Evolutionary conservation across 1,140 invertebrate genomes (phyloP).

Genomic region (Drusus annulatus): DNA sequence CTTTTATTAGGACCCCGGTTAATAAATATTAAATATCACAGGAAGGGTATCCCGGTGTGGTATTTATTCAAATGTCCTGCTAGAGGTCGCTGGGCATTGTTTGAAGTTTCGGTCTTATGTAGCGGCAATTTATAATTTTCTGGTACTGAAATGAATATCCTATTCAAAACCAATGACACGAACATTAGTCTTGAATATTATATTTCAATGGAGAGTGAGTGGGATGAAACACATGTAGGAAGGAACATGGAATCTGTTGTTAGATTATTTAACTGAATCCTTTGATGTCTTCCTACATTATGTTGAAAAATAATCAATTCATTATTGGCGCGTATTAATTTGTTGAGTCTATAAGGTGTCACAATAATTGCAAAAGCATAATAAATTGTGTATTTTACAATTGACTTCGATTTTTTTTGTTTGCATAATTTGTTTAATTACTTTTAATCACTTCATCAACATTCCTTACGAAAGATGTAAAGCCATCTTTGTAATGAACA

Average conservation of each 20-base stretch:
- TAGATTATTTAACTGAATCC: not conserved
- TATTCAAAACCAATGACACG: conserved; percentile 52
- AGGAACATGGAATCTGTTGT: conserved; percentile 5
- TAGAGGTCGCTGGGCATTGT: conserved; percentile 43
- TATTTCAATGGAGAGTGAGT: conserved; percentile 1
- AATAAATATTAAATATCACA: conserved; percentile 48
- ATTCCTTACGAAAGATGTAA: too few species aligned
- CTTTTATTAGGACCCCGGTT: conserved; percentile 47
- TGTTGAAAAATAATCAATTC: too few species aligned
- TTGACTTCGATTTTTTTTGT: too few species aligned
- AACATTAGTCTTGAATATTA: conserved; percentile 24
- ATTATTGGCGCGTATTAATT: too few species aligned
- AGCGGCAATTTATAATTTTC: conserved; percentile 51
- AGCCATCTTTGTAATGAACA: too few species aligned
- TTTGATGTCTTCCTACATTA: conserved; percentile 1
- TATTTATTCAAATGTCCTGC: conserved; percentile 54
- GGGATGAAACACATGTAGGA: conserved; percentile 18
- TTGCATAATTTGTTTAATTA: too few species aligned
- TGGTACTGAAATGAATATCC: conserved; percentile 49
- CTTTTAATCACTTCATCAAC: too few species aligned
- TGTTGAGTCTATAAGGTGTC: too few species aligned
- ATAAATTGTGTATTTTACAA: too few species aligned
- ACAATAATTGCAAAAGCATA: too few species aligned
- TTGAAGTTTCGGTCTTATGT: conserved; percentile 51
- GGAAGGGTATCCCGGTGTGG: conserved; percentile 50